Evolutionary conservation across 2,888 invertebrate genomes (phyloP).

Genomic region (Plagiodera versicolora): DNA sequence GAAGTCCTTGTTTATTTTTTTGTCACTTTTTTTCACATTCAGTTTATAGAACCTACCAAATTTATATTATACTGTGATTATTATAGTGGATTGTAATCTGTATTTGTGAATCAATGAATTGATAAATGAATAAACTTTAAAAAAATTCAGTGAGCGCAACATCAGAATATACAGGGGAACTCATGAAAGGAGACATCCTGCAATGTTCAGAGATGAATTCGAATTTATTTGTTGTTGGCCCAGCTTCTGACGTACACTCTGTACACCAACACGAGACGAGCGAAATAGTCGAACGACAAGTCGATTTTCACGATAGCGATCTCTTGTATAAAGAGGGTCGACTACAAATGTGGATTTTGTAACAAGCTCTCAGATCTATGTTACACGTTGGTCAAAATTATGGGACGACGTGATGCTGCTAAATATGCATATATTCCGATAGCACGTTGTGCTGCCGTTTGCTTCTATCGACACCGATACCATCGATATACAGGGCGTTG

Average conservation of each 20-base stretch:
- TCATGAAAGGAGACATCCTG: too few species aligned
- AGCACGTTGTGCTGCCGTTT: slow-evolving; percentile 17
- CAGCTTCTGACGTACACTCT: not conserved
- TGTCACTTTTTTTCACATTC: too few species aligned
- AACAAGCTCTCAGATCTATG: slow-evolving; percentile 52
- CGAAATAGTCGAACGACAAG: not conserved
- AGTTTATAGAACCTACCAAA: too few species aligned
- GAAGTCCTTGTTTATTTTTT: too few species aligned
- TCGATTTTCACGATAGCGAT: slow-evolving; percentile 24
- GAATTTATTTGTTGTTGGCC: too few species aligned
- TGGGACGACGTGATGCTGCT: slow-evolving; percentile 48
- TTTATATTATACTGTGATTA: too few species aligned
- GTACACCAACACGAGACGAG: not conserved
- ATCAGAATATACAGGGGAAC: too few species aligned
- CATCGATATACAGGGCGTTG: not conserved
- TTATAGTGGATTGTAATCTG: too few species aligned
- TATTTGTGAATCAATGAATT: too few species aligned
- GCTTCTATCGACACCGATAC: slow-evolving; percentile 10
- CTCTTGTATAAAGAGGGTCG: slow-evolving; percentile 46
- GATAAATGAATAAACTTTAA: too few species aligned
- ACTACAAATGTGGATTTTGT: slow-evolving; percentile 51
- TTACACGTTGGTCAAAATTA: slow-evolving; percentile 53
- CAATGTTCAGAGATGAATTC: too few species aligned
- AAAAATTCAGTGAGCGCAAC: too few species aligned
- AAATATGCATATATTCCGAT: slow-evolving; percentile 51